These are phyloP conservation scores for Brenthis daphne DNA, from an alignment of 2,888 invertebrate genomes.

Conservation along the genomic window DNA sequence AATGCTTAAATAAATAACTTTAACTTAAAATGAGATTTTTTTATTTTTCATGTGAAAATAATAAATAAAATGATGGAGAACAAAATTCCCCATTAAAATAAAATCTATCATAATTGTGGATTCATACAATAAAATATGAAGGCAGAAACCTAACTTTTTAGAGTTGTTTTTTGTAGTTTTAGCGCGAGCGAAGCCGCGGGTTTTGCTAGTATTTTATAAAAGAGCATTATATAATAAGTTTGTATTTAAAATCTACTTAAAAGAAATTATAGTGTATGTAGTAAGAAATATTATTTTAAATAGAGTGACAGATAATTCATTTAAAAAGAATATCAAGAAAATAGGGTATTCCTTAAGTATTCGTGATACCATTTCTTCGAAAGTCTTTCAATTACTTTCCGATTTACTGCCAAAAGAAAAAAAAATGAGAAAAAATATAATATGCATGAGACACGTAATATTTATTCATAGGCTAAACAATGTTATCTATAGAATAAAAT, in stretches of 20 bases:
- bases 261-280: no score
- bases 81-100: not conserved
- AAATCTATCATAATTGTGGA: slow-evolving; percentile 35
- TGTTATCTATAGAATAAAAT: slow-evolving; percentile 55
- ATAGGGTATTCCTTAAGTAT: no score
- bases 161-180: no score
- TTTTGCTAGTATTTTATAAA: not conserved
- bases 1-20: not conserved
- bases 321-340: no score
- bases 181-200: no score
- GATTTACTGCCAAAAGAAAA: no score
- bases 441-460: slow-evolving; percentile 54
- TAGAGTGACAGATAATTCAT: no score
- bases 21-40: not conserved
- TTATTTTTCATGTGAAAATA: no score
- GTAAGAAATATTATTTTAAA: no score
- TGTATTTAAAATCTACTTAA: not conserved
- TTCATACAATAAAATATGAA: slow-evolving; percentile 58
- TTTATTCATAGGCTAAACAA: slow-evolving; percentile 61
- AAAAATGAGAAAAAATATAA: not conserved
- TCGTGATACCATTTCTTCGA: no score
- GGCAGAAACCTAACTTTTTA: slow-evolving; percentile 41
- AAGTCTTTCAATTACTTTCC: no score
- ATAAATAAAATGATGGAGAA: not conserved
- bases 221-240: slow-evolving; percentile 9